Evolutionary conservation across 2,888 invertebrate genomes (phyloP), one percentile per base, ranked within the genome.

Genomic region (Plagodis pulveraria): DNA sequence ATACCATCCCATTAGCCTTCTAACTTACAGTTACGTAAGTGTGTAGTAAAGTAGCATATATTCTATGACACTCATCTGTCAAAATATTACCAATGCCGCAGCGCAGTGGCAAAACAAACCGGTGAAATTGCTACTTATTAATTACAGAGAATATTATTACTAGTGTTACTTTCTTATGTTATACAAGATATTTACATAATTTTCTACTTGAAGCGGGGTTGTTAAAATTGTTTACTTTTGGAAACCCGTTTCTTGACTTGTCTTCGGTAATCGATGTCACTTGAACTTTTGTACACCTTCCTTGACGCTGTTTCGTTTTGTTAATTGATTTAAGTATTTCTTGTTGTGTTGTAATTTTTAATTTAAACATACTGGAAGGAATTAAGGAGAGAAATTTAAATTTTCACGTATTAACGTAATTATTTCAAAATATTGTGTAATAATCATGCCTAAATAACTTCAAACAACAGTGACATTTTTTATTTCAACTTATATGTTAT

Each of bases 81-180:
- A 51, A 60, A 60, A 60, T 56, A 60, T 48, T 60, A 35, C 7
- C 41, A 36, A 0, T 9, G 36, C 53, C 22, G 10, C 38, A 48
- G 47, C 53, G 35, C n/a, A 44, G 48, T 50, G 56, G 45, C 60
- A 61, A 49, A 52, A 52, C 52, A 52, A 49, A 53, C 52, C 53
- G 38, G 42, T 43, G 34, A 61, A 84, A 83, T 83, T 74, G 74
- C 72, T 77, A 77, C 83, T 82, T 82, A 84, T 84, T 89, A 87
- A 87, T 87, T 85, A 83, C 77, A 81, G 74, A 80, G 75, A 81
- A 84, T 82, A 76, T 74, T 79, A 63, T 80, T 78, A 76, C 77
- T 79, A 76, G 84, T 80, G 76, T 78, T 72, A 86, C 89, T 91
- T 89, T 90, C 88, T 81, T 87, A 82, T 86, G 83, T 89, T 89